phyloP scores from a whole-genome alignment of 2,113 vertebrate genomes.

The Galbula dea region DNA sequence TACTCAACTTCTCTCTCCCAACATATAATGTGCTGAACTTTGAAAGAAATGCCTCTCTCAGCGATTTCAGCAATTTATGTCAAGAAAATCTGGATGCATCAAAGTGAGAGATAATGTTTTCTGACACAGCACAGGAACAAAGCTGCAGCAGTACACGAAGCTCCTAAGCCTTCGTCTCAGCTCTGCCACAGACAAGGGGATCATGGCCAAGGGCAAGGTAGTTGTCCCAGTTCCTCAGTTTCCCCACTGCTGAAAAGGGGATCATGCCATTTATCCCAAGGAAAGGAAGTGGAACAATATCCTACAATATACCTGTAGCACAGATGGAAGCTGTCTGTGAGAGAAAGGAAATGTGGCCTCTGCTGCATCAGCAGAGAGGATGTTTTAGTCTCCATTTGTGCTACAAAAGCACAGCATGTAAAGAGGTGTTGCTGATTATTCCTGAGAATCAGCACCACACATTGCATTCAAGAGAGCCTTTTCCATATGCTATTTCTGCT shows the following conservation, averaged over 20 bases:
- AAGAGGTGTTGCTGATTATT: conserved; percentile 41
- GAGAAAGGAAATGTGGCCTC: not conserved
- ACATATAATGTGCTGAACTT: conserved; percentile 45
- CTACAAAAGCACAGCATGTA: conserved; percentile 33
- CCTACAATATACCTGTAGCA: not conserved
- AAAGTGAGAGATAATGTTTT: conserved; percentile 50
- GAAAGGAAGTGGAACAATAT: not conserved
- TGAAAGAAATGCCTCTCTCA: conserved; percentile 64
- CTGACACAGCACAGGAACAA: conserved; percentile 56
- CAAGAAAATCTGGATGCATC: conserved; percentile 65
- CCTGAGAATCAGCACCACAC: conserved; percentile 7
- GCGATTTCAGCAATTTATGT: conserved; percentile 62
- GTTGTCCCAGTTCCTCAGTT: conserved; percentile 4
- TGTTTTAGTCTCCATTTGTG: conserved; percentile 16
- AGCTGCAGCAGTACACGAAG: conserved; percentile 12
- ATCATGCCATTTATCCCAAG: not conserved
- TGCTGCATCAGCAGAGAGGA: conserved; percentile 10
- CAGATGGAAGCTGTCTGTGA: not conserved
- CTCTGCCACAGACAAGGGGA: conserved; percentile 8
- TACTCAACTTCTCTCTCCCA: conserved; percentile 56
- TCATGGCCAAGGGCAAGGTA: conserved; percentile 37
- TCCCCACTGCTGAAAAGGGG: not conserved
- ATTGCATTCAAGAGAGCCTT: not conserved
- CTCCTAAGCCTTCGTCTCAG: not conserved
- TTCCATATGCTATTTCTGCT: conserved; percentile 22